Percentiles rank a stretch among this genome's conserved stretches.
These are phyloP conservation scores for Pachyuromys duprasi DNA, from an alignment of 2,797 vertebrate species.

Conservation along the genomic window DNA sequence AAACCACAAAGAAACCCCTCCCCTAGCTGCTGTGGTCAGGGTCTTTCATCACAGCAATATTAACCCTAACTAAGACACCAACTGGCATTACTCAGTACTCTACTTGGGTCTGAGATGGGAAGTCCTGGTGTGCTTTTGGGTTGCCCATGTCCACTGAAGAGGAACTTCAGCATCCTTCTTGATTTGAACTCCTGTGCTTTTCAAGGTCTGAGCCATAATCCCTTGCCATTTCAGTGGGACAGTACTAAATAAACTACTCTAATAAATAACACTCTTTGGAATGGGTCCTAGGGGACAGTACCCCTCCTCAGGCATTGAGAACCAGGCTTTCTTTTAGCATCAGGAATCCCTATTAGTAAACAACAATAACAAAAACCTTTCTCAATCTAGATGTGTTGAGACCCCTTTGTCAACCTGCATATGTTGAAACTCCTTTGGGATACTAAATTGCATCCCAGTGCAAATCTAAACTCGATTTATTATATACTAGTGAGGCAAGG, in stretches of 20 bases:
- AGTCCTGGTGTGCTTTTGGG: not conserved
- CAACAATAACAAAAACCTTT: not conserved
- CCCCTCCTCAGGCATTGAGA: not conserved
- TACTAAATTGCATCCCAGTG: not conserved
- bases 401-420: not conserved
- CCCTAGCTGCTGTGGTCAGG: not conserved
- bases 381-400: not conserved
- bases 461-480: not conserved
- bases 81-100: not conserved
- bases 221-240: conserved; percentile 9
- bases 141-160: not conserved
- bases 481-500: not conserved
- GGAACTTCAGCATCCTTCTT: not conserved
- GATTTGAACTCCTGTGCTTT: not conserved
- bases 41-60: not conserved
- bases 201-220: not conserved
- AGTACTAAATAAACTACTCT: not conserved
- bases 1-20: not conserved
- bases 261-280: not conserved
- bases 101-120: not conserved
- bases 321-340: not conserved
- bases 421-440: not conserved
- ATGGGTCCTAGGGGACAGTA: not conserved
- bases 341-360: not conserved
- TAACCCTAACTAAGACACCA: not conserved